phyloP scores from a whole-genome alignment of 2,113 vertebrate genomes.

The Alligator sinensis region DNA sequence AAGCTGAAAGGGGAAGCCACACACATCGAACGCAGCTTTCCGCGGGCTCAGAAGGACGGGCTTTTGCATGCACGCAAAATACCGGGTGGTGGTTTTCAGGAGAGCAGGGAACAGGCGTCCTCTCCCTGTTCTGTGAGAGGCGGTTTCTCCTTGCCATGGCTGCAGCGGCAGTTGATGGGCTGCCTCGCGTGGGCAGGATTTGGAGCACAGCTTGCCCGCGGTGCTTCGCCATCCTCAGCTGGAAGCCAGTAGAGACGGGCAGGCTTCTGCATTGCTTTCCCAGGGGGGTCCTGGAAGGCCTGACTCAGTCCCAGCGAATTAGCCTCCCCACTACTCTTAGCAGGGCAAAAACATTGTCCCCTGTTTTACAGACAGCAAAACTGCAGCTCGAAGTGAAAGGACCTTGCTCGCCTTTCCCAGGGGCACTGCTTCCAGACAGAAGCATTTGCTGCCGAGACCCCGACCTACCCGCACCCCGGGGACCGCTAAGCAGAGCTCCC shows the following conservation, averaged over 20 bases:
- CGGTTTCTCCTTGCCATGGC: not conserved
- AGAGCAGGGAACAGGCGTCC: not conserved
- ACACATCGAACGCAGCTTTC: not conserved
- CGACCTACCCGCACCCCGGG: accelerated
- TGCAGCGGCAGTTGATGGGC: accelerated
- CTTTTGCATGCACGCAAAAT: not conserved
- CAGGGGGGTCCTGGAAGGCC: not conserved
- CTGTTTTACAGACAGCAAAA: accelerated
- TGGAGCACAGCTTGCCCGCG: not conserved
- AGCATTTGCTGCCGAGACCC: not conserved
- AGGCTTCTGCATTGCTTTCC: not conserved
- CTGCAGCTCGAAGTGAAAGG: not conserved
- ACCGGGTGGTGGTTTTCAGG: not conserved
- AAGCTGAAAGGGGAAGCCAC: not conserved
- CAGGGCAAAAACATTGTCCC: not conserved
- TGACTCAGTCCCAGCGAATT: not conserved
- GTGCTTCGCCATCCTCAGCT: not conserved
- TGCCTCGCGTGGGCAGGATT: not conserved
- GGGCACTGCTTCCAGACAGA: not conserved
- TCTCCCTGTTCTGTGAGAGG: not conserved
- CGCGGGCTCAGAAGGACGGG: not conserved
- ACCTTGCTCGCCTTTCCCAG: accelerated
- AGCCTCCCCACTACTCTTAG: not conserved
- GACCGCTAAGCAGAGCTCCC: not conserved
- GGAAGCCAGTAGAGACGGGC: not conserved